Base-by-base conservation (phyloP, 2,113 vertebrate genomes). In the Muscicapa adusta region DNA sequence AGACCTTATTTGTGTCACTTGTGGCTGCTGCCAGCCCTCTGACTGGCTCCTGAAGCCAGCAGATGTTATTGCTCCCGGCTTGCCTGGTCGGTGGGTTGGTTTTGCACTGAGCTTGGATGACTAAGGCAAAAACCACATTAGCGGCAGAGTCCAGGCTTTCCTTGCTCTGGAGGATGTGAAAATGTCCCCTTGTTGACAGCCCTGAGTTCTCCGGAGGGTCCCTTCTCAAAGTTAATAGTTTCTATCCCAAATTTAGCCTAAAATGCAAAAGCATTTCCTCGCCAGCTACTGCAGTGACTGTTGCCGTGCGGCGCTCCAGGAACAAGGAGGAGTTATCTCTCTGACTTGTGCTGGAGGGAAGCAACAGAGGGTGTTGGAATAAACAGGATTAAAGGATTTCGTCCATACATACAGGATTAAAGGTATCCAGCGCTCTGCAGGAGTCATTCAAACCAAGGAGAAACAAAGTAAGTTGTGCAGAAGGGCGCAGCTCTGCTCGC, bases 331-430 rank as follows among this genome's bases (percentile, higher is more conserved):
- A 77, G 85, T 81, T 71, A 33, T 45, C 72, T 70, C 29, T 50
- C 75, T 74, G 90, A 84, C 82, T 93, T 68, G 65, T 53, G 71
- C 53, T 66, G 92, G 77, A 85, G 72, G 73, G 68, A 67, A 93
- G 88, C 74, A 93, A 91, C 89, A 96, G 93, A 93, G 73, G 76
- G 68, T 92, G 91, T 54, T 92, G 88, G 75, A 91, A 90, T 93
- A 94, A 96, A 96, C 88, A 93, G 85, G 92, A 94, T 93, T 90
- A 96, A 96, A 95, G 88, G 93, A 86, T 96, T 94, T 94, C 2
- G 1, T 53, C 85, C 91, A 43, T 89, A 93, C 94, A 92, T 61
- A 90, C 31, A 1, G 93, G 88, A 91, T 94, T 96, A 78, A 86
- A 93, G 75, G 79, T 84, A 92, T 36, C 90, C 90, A 74, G 60